Evolutionary conservation across 2,888 invertebrate species (phyloP), one percentile per base, ranked within the genome.

Genomic region (Melikaiella ostensackeni): DNA sequence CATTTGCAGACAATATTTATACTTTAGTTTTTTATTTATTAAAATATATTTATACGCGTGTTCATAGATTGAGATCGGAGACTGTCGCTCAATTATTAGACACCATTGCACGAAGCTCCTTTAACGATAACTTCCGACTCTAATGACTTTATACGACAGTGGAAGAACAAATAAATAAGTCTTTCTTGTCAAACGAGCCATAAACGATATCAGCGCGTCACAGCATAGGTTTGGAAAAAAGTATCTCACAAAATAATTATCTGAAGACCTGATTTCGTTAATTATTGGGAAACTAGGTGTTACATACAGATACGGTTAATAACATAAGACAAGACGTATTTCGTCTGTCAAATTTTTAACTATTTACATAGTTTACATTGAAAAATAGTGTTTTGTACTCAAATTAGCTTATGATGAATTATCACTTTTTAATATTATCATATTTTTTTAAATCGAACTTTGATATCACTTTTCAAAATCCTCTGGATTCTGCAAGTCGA

Each of bases 401-500:
- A n/a, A n/a, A 7, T 46, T 1, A 19, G 6, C 50, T 50, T 50
- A 19, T n/a, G 6, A 5, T 50, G 1, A n/a, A 50, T 50, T n/a
- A n/a, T 55, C n/a, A n/a, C 7, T 55, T 55, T 55, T 21, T 3
- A 21, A 9, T 55, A 55, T 21, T 55, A n/a, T 21, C n/a, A 24
- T 24, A 11, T 57, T 57, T 57, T 6, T 11, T 11, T 1, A 6
- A 24, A 24, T 59, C 11, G 13, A 1, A 21, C 13, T 27, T 24
- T 9, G 11, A 55, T 16, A 42, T 42, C 16, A 42, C 16, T 42
- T 42, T 42, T 42, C 16, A 16, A n/a, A 38, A 55, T n/a, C 3
- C 8, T 9, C n/a, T n/a, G 6, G 13, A 57, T 57, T 57, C 13
- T 59, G 16, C 6, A 59, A 16, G 0, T 81, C 77, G 46, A 89